Evolutionary conservation across 1,140 invertebrate genomes (phyloP).

Genomic region (Brachionus angularis): DNA sequence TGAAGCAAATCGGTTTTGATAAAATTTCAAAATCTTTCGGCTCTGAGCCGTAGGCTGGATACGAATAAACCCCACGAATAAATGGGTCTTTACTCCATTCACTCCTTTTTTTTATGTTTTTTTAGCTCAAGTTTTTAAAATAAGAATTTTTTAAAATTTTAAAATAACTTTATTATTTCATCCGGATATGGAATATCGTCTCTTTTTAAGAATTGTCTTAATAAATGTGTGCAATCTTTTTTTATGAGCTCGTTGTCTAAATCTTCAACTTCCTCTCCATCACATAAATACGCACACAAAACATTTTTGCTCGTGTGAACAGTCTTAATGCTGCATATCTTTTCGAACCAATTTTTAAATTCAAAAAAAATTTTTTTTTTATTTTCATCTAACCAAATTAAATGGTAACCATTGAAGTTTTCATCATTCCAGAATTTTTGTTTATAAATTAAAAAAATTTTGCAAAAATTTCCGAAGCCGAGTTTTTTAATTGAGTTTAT

Average conservation of each 20-base stretch:
- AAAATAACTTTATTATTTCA: not conserved
- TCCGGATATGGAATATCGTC: not conserved
- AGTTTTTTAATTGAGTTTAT: not conserved
- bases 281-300: constrained; percentile 28
- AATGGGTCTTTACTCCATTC: not conserved
- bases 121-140: too few species aligned
- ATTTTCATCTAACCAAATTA: constrained; percentile 1
- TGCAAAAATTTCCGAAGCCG: constrained; percentile 33
- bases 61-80: not conserved
- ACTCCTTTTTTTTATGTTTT: too few species aligned
- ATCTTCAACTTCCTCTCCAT: not conserved
- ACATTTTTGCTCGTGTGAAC: too few species aligned
- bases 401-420: constrained; percentile 16
- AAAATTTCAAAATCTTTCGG: constrained; percentile 5
- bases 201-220: not conserved
- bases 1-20: not conserved
- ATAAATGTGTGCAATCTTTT: constrained; percentile 8
- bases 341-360: too few species aligned
- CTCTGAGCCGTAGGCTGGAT: constrained; percentile 43
- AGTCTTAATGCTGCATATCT: too few species aligned
- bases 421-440: constrained; percentile 30
- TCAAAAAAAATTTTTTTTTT: not conserved
- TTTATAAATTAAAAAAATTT: constrained; percentile 23
- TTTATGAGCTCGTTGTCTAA: not conserved
- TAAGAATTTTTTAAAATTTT: too few species aligned